Evolutionary conservation across 1,140 invertebrate genomes (phyloP).

Genomic region (Hyposmocoma kahamanoa): DNA sequence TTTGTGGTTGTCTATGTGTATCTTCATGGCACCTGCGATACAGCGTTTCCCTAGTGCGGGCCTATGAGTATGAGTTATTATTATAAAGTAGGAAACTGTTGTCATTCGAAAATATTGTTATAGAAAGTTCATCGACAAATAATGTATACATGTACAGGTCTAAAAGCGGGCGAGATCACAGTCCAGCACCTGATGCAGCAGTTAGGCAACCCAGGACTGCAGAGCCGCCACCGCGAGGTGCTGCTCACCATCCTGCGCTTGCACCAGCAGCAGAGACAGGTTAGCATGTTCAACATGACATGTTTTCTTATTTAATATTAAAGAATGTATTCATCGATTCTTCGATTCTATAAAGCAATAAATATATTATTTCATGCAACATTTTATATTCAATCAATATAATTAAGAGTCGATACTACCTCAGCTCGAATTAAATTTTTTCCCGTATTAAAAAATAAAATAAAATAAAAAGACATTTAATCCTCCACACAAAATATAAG

Average conservation of each 20-base stretch:
- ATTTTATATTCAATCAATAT: neutral
- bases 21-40: too few species aligned
- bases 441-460: neutral
- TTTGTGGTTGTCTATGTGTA: too few species aligned
- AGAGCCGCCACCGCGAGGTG: slow-evolving; percentile 82
- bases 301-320: neutral
- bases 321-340: neutral
- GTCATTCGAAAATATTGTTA: too few species aligned
- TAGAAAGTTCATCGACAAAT: too few species aligned
- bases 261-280: slow-evolving; percentile 63
- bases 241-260: slow-evolving; percentile 79
- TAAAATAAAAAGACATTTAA: neutral
- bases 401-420: neutral
- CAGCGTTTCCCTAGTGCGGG: too few species aligned
- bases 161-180: slow-evolving; percentile 83
- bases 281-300: slow-evolving; percentile 11
- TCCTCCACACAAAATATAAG: neutral
- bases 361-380: neutral
- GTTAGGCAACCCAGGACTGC: slow-evolving; percentile 80
- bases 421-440: neutral
- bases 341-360: neutral
- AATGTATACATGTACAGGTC: slow-evolving; percentile 50
- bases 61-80: too few species aligned
- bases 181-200: slow-evolving; percentile 83
- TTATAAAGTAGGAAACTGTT: too few species aligned